Base-by-base conservation (phyloP, 2,113 vertebrate genomes). In the Gymnocephalus cernua region DNA sequence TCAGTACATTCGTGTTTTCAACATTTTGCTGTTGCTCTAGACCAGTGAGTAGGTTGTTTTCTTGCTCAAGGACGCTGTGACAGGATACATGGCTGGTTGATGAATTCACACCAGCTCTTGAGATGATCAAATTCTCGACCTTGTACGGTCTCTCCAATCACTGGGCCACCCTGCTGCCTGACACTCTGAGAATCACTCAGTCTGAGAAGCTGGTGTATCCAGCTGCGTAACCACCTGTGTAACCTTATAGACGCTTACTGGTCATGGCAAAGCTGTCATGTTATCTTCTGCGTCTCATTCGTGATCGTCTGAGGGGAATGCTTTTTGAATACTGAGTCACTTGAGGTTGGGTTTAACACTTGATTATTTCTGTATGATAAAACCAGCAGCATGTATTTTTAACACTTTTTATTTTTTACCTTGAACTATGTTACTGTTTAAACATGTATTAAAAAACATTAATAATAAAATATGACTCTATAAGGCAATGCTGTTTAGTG, bases 91-190 rank as follows among this genome's bases (percentile, higher is more conserved):
- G 41, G 38, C 74, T 73, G 66, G 9, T 72, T 89, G 85, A 93
- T 88, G 64, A 87, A 90, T 83, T 83, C 85, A 77, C 61, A 86
- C 57, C 64, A 65, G 82, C 64, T 71, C 53, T 78, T 82, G 77
- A 70, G 68, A 84, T 79, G 88, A 83, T 91, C 79, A 88, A 83
- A 87, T 86, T 73, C 72, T 91, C 86, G 80, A 92, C 89, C 87
- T 91, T 90, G 90, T 48, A 27, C 71, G 6, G 29, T 77, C 47
- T 77, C 71, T 84, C 61, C 75, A 84, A 89, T 91, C 83, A 83
- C 71, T 11, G 48, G 47, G 70, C 83, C 75, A 63, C 82, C 85
- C 75, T 50, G 77, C 85, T 77, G 85, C 81, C 84, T 54, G 71
- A 83, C 79, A 68, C 79, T 82, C 71, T 44, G 64, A 54, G 63